Percentiles rank a stretch among this genome's conserved stretches.
phyloP scores from a whole-genome alignment of 2,113 vertebrate genomes.

The Miniopterus natalensis region DNA sequence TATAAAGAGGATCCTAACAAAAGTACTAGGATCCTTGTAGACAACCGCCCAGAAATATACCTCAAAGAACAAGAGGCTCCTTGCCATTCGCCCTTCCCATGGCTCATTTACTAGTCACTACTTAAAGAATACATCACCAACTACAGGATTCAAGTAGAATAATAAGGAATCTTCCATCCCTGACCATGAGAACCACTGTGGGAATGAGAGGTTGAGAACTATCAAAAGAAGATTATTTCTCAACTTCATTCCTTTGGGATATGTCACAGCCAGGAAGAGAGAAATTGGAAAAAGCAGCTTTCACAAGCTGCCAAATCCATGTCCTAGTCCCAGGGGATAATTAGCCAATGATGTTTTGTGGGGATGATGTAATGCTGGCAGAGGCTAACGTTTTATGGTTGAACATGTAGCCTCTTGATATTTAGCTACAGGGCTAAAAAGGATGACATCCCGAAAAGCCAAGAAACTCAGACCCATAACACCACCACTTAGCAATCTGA shows the following conservation, averaged over 20 bases:
- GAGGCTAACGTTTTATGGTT: constrained; percentile 69
- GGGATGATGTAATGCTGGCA: constrained; percentile 83
- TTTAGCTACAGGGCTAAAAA: constrained; percentile 76
- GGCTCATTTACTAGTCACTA: background rate
- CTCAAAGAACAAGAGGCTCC: background rate
- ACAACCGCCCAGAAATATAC: background rate
- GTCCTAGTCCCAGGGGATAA: constrained; percentile 75
- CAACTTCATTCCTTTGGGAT: constrained; percentile 84
- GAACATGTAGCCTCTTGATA: constrained; percentile 81
- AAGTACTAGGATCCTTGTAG: constrained; percentile 25
- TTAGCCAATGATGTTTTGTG: constrained; percentile 77
- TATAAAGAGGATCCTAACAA: constrained; percentile 21
- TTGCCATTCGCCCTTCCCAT: background rate
- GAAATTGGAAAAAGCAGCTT: constrained; percentile 81
- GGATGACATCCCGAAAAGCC: constrained; percentile 76
- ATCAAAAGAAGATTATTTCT: constrained; percentile 80
- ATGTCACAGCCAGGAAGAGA: constrained; percentile 82
- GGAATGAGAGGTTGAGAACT: constrained; percentile 75
- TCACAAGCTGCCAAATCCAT: constrained; percentile 81
- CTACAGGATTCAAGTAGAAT: constrained; percentile 1
- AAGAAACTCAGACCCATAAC: constrained; percentile 55
- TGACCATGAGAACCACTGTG: constrained; percentile 79
- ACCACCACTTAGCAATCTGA: constrained; percentile 73
- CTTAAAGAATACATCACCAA: constrained; percentile 14
- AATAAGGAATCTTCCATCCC: constrained; percentile 51